These are phyloP conservation scores for Phortica okadai DNA, from an alignment of 2,888 invertebrate species.

Conservation along the genomic window DNA sequence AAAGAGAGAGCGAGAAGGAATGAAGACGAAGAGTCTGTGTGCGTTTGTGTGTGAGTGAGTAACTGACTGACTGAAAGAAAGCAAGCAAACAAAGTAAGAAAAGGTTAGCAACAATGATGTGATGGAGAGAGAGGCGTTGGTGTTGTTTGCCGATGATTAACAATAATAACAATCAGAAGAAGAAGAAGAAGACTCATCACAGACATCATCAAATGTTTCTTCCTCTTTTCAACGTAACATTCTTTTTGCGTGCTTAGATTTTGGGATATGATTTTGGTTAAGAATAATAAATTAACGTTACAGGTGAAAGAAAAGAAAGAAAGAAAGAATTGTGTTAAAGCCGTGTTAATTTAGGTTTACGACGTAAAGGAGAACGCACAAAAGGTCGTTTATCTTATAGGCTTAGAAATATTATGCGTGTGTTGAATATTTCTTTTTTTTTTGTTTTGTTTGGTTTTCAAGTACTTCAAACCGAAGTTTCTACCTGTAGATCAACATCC, in stretches of 20 bases:
- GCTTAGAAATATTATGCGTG: background rate
- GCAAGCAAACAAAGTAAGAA: background rate
- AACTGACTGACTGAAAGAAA: background rate
- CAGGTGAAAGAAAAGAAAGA: background rate
- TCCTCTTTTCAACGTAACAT: background rate
- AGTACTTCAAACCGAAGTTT: background rate
- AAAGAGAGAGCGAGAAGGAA: background rate
- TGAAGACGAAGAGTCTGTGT: background rate
- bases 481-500: background rate
- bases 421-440: background rate
- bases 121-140: background rate
- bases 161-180: background rate
- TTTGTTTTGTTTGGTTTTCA: background rate
- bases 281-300: background rate
- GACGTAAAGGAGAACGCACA: background rate
- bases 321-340: conserved; percentile 12
- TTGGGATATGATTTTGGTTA: conserved; percentile 2
- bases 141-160: background rate
- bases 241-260: conserved; percentile 24
- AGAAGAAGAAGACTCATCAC: background rate
- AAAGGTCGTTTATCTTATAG: background rate
- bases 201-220: background rate
- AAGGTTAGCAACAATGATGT: background rate
- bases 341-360: background rate
- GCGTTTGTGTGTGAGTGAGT: background rate